phyloP scores from a whole-genome alignment of 2,797 vertebrate genomes.

The Natrix natrix region DNA sequence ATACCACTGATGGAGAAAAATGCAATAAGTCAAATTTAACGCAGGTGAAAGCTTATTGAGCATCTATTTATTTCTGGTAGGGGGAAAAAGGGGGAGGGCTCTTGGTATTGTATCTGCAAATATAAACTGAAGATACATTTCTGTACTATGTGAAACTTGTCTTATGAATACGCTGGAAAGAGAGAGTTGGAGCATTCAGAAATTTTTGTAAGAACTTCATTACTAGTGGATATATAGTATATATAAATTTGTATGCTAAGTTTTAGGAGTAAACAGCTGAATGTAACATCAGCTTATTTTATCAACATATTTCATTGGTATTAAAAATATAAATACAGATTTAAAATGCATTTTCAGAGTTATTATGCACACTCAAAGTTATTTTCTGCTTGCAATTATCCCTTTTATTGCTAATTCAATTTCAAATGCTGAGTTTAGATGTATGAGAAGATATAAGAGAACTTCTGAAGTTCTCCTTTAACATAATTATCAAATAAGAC shows the following conservation, averaged over 20 bases:
- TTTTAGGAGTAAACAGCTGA: neutral
- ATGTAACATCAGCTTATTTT: too few species aligned
- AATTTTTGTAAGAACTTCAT: neutral
- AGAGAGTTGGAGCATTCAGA: neutral
- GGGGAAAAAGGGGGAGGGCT: neutral
- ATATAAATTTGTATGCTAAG: too few species aligned
- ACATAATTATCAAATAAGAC: neutral
- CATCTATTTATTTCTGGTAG: neutral
- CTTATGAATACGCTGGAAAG: neutral
- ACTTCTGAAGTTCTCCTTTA: neutral
- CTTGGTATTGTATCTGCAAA: neutral
- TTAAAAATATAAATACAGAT: too few species aligned
- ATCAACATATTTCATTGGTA: too few species aligned
- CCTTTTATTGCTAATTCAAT: neutral
- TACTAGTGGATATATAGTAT: neutral
- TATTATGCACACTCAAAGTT: neutral
- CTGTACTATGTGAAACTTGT: neutral
- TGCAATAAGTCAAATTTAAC: neutral
- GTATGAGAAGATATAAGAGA: neutral
- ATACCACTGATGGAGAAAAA: neutral
- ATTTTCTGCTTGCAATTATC: neutral
- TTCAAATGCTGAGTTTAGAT: neutral
- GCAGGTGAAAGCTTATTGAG: neutral
- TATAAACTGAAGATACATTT: neutral
- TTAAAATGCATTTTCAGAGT: too few species aligned